Evolutionary conservation across 1,140 invertebrate genomes (phyloP).

Genomic region (Sminthurides bifidus): DNA sequence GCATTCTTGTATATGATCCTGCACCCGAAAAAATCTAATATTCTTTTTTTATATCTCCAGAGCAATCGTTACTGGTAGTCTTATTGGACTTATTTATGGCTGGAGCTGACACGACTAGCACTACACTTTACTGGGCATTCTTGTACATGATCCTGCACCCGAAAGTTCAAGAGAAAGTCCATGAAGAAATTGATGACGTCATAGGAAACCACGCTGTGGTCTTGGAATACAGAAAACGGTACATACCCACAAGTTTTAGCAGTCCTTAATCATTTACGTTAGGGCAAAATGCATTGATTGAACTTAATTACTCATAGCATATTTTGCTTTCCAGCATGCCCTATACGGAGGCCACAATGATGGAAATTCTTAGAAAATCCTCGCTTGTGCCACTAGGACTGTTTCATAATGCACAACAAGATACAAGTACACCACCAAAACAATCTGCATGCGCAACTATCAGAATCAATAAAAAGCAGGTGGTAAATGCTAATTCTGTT

Average conservation of each 20-base stretch:
- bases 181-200: slow-evolving; percentile 64
- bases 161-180: slow-evolving; percentile 55
- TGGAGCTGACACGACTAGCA: slow-evolving; percentile 69
- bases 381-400: slow-evolving; percentile 63
- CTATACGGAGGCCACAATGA: slow-evolving; percentile 61
- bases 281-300: background rate
- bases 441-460: background rate
- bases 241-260: slow-evolving; percentile 27
- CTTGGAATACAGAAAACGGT: slow-evolving; percentile 58
- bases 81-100: slow-evolving; percentile 45
- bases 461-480: background rate
- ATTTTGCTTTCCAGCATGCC: slow-evolving; percentile 47
- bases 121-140: slow-evolving; percentile 62
- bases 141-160: slow-evolving; percentile 64
- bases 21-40: slow-evolving; percentile 47
- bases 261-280: background rate
- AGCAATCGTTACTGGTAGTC: slow-evolving; percentile 26
- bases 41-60: slow-evolving; percentile 8
- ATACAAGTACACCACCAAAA: slow-evolving; percentile 43
- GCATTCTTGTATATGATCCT: slow-evolving; percentile 63
- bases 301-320: background rate
- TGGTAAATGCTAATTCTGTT: background rate
- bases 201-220: slow-evolving; percentile 55
- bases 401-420: slow-evolving; percentile 59
- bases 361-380: slow-evolving; percentile 65